Conservation (phyloP, 1,140 invertebrate genomes). For the Apis mellifera region Amel_HAv3.1 CM009938.2:7702501-7703000, state of each 20-base stretch:
- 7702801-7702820: background rate
- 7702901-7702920: constrained; percentile 38
- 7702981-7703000: constrained; percentile 36
- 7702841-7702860: constrained; percentile 8
- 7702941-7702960: constrained; percentile 26
- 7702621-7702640: constrained; percentile 84
- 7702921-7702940: constrained; percentile 41
- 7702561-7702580: constrained; percentile 83
- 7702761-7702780: constrained; percentile 53
- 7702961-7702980: constrained; percentile 40
- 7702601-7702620: constrained; percentile 83
- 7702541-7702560: constrained; percentile 82
- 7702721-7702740: constrained; percentile 56
- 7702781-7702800: constrained; percentile 9
- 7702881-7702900: constrained; percentile 77
- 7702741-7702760: constrained; percentile 39
- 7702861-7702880: constrained; percentile 52
- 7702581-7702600: constrained; percentile 82
- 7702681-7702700: constrained; percentile 45
- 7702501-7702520: constrained; percentile 74
- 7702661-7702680: constrained; percentile 41
- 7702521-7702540: constrained; percentile 82
- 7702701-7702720: constrained; percentile 49
- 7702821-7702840: constrained; percentile 1
- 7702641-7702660: constrained; percentile 63